These are phyloP conservation scores for Tachycineta bicolor DNA, from an alignment of 2,113 vertebrate genomes.

Conservation along the genomic window DNA sequence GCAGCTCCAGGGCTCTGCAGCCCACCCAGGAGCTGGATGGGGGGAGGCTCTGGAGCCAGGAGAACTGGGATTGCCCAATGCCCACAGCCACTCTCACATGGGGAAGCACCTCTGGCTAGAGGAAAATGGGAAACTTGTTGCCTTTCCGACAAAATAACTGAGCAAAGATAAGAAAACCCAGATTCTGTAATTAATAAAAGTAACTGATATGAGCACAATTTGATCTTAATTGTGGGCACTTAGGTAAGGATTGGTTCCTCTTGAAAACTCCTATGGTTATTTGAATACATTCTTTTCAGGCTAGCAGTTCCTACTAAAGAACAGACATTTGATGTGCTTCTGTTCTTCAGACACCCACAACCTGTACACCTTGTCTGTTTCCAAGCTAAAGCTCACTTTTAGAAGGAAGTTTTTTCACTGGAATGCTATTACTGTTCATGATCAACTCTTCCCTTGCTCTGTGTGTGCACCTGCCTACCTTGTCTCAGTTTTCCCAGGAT, in stretches of 20 bases:
- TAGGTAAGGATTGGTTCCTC: not conserved
- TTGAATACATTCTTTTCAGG: not conserved
- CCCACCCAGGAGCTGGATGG: no score
- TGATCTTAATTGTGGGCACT: not conserved
- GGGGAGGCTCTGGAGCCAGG: not conserved
- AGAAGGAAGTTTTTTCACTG: not conserved
- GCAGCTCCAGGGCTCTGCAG: no score
- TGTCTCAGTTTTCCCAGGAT: not conserved
- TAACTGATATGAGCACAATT: not conserved
- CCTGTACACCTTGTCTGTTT: not conserved
- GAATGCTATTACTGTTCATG: not conserved
- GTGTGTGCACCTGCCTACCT: not conserved
- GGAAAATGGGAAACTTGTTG: not conserved
- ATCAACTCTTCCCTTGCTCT: not conserved
- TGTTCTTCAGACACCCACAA: not conserved
- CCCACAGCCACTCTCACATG: accelerated
- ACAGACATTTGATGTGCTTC: not conserved
- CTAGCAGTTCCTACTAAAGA: not conserved
- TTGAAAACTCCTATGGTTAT: not conserved
- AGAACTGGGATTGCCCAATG: no score
- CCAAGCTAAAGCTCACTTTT: not conserved
- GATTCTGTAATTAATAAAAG: not conserved
- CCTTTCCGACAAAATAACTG: not conserved
- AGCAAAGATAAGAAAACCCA: not conserved
- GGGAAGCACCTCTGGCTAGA: no score